Evolutionary conservation across 2,888 invertebrate genomes (phyloP).

Genomic region (Lasioglossum vierecki): DNA sequence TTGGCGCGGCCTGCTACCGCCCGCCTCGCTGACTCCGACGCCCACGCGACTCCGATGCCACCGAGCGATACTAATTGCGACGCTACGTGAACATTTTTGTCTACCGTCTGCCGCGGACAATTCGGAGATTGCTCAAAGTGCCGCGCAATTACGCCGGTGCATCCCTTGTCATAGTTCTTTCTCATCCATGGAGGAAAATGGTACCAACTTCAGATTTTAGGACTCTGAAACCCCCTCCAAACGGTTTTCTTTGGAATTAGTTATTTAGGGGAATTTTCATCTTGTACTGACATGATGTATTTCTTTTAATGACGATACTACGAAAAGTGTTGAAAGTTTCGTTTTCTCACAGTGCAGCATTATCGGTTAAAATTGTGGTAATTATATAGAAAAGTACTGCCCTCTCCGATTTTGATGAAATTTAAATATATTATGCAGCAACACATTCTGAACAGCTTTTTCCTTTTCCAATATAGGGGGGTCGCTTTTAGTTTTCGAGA

Average conservation of each 20-base stretch:
- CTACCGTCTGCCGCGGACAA: conserved; percentile 7
- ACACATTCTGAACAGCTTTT: too few species aligned
- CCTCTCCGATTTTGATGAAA: too few species aligned
- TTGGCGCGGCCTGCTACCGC: conserved; percentile 56
- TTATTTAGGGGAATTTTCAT: neutral
- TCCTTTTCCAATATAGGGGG: too few species aligned
- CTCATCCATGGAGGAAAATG: neutral
- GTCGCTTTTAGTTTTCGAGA: too few species aligned
- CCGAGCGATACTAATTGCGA: conserved; percentile 34
- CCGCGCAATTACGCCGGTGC: neutral
- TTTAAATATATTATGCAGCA: too few species aligned
- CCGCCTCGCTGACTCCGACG: conserved; percentile 17
- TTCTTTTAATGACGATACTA: neutral
- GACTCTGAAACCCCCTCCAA: neutral
- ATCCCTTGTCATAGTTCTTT: neutral
- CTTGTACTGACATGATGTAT: neutral
- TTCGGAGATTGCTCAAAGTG: neutral
- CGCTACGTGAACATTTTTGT: conserved; percentile 26
- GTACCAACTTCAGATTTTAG: neutral
- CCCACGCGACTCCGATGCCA: conserved; percentile 49
- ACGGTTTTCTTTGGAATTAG: neutral
- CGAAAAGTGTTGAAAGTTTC: too few species aligned
- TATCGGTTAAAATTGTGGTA: too few species aligned
- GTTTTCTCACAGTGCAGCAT: too few species aligned
- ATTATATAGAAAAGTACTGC: too few species aligned